Evolutionary conservation across 2,888 invertebrate species (phyloP), one percentile per base, ranked within the genome.

Genomic region (Penaeus monodon): DNA sequence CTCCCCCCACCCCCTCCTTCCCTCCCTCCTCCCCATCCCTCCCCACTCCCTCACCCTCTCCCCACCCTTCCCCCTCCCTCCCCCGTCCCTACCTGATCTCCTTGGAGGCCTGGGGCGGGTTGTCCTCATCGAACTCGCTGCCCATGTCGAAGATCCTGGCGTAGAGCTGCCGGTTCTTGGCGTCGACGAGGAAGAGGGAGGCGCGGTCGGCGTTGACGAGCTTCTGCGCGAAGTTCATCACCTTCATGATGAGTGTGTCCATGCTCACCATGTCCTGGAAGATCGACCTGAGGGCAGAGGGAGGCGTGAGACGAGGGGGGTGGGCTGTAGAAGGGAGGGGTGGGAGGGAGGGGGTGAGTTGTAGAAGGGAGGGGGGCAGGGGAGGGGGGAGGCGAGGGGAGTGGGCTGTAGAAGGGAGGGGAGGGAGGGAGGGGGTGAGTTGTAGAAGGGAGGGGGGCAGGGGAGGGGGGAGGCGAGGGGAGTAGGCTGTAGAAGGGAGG

Each of bases 191-290:
- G 92, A 97, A 97, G 33, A 97, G 93, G 0, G 97, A 97, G 0
- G 97, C 96, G 64, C 97, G 93, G 91, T 97, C 97, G 0, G 97
- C 97, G 91, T 95, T 95, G 14, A 97, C 97, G 12, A 97, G 93
- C 74, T 94, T 94, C 92, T 96, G 96, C 0, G 96, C 96, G 91
- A 95, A 96, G 92, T 96, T 96, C 94, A 97, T 95, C 88, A 97
- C 96, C 92, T 96, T 96, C 92, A 96, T 95, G 64, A 97, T 96
- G 0, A 97, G 94, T 87, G 94, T 94, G 91, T 97, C 96, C 93
- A 97, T 95, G 90, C 96, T 96, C 78, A 96, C 95, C 94, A 97
- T 97, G 91, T 97, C 96, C 93, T 97, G 96, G 91, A 97, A 97
- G 91, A 97, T 96, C 17, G 96, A 96, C 92, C 96, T 96, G 92